Conservation (phyloP, 1,140 invertebrate species). For the Drosophila mayri region DNA sequence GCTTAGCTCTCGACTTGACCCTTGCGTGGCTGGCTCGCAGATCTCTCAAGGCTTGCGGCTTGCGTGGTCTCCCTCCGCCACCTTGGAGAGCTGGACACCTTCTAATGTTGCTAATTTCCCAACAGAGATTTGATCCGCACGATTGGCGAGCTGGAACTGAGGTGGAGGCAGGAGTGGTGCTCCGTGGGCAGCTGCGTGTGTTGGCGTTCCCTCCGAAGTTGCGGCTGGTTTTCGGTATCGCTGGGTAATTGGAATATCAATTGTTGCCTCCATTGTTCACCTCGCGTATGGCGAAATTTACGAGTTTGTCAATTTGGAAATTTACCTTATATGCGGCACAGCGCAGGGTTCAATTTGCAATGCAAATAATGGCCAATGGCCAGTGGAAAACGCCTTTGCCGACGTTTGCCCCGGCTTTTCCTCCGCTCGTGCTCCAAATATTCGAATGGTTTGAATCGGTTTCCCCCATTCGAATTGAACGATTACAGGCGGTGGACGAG, state of each 20-base stretch:
- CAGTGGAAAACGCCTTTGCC: conserved; percentile 61
- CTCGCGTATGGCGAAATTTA: conserved; percentile 62
- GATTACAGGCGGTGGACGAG: conserved; percentile 36
- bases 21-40: conserved; percentile 34
- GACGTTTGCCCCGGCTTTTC: conserved; percentile 11
- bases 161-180: background rate
- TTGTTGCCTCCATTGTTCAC: conserved; percentile 58
- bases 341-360: conserved; percentile 56
- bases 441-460: background rate
- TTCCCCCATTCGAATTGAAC: conserved; percentile 32
- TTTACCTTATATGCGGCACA: conserved; percentile 60
- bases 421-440: conserved; percentile 18
- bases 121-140: conserved; percentile 58
- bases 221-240: conserved; percentile 25
- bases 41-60: conserved; percentile 44
- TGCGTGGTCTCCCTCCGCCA: conserved; percentile 28
- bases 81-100: conserved; percentile 38
- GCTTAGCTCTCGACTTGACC: conserved; percentile 68
- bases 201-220: conserved; percentile 48
- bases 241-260: conserved; percentile 79
- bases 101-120: conserved; percentile 75
- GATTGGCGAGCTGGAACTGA: conserved; percentile 24
- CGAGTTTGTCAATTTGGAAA: conserved; percentile 69
- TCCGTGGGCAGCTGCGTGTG: conserved; percentile 56
- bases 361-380: conserved; percentile 80